Evolutionary conservation across 2,888 invertebrate species (phyloP).

Genomic region (Dynastes grantii): DNA sequence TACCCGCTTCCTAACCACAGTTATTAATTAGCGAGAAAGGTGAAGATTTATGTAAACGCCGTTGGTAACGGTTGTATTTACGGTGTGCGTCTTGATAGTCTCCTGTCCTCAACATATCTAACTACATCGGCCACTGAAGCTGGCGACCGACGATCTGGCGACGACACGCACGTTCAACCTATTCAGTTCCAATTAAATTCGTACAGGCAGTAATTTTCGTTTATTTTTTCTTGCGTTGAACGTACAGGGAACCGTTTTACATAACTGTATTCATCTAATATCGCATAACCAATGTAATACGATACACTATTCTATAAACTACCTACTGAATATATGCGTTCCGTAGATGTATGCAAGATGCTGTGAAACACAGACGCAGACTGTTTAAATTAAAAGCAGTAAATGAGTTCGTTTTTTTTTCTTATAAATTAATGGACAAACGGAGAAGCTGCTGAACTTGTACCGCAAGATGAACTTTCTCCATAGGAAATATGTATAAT

Average conservation of each 20-base stretch:
- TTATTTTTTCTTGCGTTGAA: slow-evolving; percentile 17
- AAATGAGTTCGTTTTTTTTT: too few relatives aligned
- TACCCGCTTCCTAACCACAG: slow-evolving; percentile 31
- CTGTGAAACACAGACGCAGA: not conserved
- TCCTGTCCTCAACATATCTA: not conserved
- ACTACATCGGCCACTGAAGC: slow-evolving; percentile 25
- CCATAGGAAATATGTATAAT: too few relatives aligned
- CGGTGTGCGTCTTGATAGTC: slow-evolving; percentile 37
- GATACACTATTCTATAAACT: slow-evolving; percentile 20
- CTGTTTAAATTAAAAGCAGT: too few relatives aligned
- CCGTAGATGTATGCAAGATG: not conserved
- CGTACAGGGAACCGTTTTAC: slow-evolving; percentile 31
- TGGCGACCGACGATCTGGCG: slow-evolving; percentile 43
- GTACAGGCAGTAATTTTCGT: slow-evolving; percentile 34
- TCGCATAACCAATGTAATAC: slow-evolving; percentile 26
- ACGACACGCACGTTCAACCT: slow-evolving; percentile 42
- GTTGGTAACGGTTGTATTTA: slow-evolving; percentile 45
- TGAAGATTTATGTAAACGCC: slow-evolving; percentile 44
- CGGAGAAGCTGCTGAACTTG: too few relatives aligned
- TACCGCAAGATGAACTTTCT: too few relatives aligned
- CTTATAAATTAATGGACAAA: too few relatives aligned
- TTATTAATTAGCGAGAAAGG: slow-evolving; percentile 42
- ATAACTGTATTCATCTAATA: slow-evolving; percentile 45
- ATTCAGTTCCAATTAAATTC: slow-evolving; percentile 44
- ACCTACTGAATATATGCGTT: not conserved